Base-by-base conservation (phyloP, 1,140 invertebrate genomes). In the Diachasmimorpha longicaudata region DNA sequence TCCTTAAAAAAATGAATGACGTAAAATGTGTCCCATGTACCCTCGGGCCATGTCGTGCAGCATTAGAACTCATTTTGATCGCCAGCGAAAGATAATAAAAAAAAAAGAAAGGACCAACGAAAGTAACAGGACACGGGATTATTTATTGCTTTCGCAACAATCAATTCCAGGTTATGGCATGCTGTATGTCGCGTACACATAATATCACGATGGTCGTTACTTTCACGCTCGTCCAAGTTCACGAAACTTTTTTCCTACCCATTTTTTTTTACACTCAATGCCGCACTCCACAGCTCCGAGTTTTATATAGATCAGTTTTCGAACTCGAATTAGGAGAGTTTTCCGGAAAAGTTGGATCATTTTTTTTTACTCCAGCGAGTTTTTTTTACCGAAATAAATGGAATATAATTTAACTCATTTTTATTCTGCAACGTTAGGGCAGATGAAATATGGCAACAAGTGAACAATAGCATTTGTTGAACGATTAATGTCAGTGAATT, bases 291-390 rank as follows among this genome's bases (percentile, higher is more conserved):
- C 9, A 8, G 58, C 48, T 52, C 14, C 58, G 23, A 63, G 21
- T 25, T 63, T 63, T 63, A 63, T 63, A 63, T 63, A 63, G 39
- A 66, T 74, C 63, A 66, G 9, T 74, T 74, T 66, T 67, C 19
- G 25, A 46, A 63, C 58, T 63, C 23, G 23, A 63, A 63, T 63
- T 63, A 63, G 58, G 9, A 23, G 58, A 63, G 58, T 23, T 63
- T 63, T 25, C 23, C 6, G 10, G 8, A n/a, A 25, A 63, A 25
- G 23, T 63, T 63, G 58, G 5, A 14, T 11, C 1, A 63, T 25
- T 23, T 63, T 25, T 63, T 63, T 23, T 31, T 4, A 0, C 13
- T 63, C 14, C 58, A 6, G 1, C 9, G 5, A 19, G 19, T 55
- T 55, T 55, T 55, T 55, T 55, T 31, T 31, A 31, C 2, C 9